phyloP scores from a whole-genome alignment of 30 jellyfish, hydroid and myxozoan genomes.

The Aurelia sp. region DNA sequence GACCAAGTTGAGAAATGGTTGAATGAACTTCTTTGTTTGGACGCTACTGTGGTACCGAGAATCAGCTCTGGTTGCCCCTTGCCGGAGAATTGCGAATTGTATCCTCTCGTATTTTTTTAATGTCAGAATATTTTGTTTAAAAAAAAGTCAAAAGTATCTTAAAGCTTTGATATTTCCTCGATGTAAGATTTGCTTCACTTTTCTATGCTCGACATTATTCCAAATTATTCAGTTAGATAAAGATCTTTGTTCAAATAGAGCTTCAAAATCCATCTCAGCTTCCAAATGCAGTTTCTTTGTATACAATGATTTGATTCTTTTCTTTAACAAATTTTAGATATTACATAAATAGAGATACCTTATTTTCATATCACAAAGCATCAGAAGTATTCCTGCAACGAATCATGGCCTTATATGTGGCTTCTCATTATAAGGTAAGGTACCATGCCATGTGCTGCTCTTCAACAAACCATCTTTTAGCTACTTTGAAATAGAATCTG shows the following conservation, averaged over 20 bases:
- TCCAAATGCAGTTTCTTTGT: no score
- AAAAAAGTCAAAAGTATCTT: no score
- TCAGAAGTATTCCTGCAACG: conserved; percentile 93
- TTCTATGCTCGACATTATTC: no score
- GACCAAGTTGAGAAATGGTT: conserved; percentile 96
- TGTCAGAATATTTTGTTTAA: no score
- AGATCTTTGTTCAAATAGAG: no score
- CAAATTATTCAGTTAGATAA: no score
- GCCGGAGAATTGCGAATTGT: conserved; percentile 96
- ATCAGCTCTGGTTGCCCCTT: conserved; percentile 97
- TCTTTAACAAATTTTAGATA: conserved; percentile 61
- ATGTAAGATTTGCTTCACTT: no score
- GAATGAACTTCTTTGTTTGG: conserved; percentile 93
- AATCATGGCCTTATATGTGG: conserved; percentile 91
- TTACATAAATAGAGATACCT: conserved; percentile 96
- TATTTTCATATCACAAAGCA: conserved; percentile 98
- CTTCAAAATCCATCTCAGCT: no score
- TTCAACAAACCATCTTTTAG: no score
- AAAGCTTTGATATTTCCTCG: no score
- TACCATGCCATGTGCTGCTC: no score
- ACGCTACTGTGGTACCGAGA: conserved; percentile 94
- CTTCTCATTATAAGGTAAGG: conserved; percentile 97
- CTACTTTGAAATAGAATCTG: no score
- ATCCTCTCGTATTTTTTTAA: conserved; percentile 33
- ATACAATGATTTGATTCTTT: neutral